Evolutionary conservation across 2,888 invertebrate genomes (phyloP), one percentile per base, ranked within the genome.

Genomic region (Acanthosepion esculentum): DNA sequence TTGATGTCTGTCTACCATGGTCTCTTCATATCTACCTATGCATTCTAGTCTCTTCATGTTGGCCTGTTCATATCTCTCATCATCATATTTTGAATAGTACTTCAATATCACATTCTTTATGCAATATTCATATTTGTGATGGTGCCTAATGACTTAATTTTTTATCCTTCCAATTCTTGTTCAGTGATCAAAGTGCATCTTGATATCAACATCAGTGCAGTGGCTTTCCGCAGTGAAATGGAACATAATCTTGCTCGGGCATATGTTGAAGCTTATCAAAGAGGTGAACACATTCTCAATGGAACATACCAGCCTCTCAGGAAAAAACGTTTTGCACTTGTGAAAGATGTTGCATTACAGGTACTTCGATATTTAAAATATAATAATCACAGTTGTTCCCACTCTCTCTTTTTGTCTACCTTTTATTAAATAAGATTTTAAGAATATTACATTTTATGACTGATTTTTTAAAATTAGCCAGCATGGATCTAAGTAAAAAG

Each of bases 271-370:
- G 93, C 93, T 2, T 93, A 93, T 53, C 48, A 48, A 10, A 93
- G 50, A 93, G 93, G 93, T 23, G 50, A 93, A 93, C 93, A 8
- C 93, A 93, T 93, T 48, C 29, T 93, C 29, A 93, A 93, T 93
- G 93, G 93, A 50, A 93, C 93, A n/a, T 93, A 93, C 48, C 93
- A 26, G 18, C 93, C 93, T 48, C 48, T 93, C n/a, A 41, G 93
- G 48, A 93, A 48, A 15, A 93, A 93, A 50, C 93, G 93, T 48
- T 93, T 93, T 50, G 93, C 93, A 15, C n/a, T 93, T 93, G 93
- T 93, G 33, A 1, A 53, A 29, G 93, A 93, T 53, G 29, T 93
- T n/a, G 93, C 93, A 53, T 50, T 93, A 50, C 48, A 93, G 48
- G 93, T 93, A 26, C 5, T 78, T 78, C 23, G 6, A 33, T n/a